Conservation (phyloP, 2,888 invertebrate species). For the Sesia apiformis region DNA sequence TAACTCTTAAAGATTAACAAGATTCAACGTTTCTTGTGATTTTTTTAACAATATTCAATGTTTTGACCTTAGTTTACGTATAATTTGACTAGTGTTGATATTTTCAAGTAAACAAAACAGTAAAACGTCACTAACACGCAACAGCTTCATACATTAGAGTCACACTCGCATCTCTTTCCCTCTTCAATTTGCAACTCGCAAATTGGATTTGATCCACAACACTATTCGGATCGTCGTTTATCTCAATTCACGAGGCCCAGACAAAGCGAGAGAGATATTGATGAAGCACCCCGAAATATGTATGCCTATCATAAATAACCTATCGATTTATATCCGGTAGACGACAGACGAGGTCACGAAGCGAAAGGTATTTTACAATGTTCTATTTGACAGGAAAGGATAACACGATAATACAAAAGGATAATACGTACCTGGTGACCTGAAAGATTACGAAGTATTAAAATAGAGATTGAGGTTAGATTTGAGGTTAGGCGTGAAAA, state of each 20-base stretch:
- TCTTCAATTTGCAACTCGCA: constrained; percentile 49
- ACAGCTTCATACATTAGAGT: not conserved
- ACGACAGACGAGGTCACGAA: not conserved
- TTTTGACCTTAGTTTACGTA: no score
- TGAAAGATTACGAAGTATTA: not conserved
- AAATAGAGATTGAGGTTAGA: no score
- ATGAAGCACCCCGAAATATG: constrained; percentile 14
- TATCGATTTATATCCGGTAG: not conserved
- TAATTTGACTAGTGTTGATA: no score
- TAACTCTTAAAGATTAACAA: no score
- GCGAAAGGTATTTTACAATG: no score
- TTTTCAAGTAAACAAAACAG: not conserved
- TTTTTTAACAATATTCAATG: no score
- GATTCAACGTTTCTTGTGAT: no score
- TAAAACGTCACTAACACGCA: not conserved
- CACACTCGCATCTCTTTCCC: constrained; percentile 12
- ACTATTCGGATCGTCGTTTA: constrained; percentile 52
- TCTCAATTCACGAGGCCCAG: constrained; percentile 46
- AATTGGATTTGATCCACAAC: constrained; percentile 56
- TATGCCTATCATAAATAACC: constrained; percentile 7
- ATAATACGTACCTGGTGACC: not conserved
- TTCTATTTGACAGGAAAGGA: not conserved
- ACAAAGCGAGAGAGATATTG: constrained; percentile 31
- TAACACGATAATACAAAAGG: not conserved
- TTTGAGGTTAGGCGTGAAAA: no score